Base-by-base conservation (phyloP, 2,797 vertebrate species). In the Dendrocincla tyrannina region DNA sequence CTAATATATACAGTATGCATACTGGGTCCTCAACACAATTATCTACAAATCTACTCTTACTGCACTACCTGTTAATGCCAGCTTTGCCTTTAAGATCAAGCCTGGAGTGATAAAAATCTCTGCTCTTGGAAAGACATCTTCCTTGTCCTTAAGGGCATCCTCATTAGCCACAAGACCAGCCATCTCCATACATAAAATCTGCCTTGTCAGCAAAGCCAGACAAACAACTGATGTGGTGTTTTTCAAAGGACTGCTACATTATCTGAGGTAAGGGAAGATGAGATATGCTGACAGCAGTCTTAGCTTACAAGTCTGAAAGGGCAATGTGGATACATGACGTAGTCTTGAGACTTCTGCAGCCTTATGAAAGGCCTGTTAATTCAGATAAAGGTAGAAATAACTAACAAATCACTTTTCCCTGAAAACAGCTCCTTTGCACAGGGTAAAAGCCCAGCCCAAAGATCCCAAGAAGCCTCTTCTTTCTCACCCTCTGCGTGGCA, bases 1-100 rank as follows among this genome's bases (percentile, higher is more conserved):
- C 35, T 11, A 8, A 67, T 5, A 35, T 1, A 52, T 0, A 28
- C 0, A 25, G n/a, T 23, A 30, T 5, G 10, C 13, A 14, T 1
- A 2, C 13, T 55, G n/a, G 9, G 8, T 81, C 41, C 32, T 56
- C 58, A 77, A 15, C 7, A 20, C 15, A 67, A 84, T 28, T 41
- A 58, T 9, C 46, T 39, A 22, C 17, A 75, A 28, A 49, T 53
- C 39, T 33, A 14, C 22, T 73, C 42, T 50, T 73, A 46, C 33
- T 24, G 35, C 9, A 58, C 16, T 60, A 37, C 10, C 18, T 41
- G 25, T 52, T 72, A 81, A 30, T 4, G 22, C 10, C 37, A 32
- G 25, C 13, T 56, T 10, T 73, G 42, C 27, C 58, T 78, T 69
- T 22, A 75, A 18, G 14, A 87, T 68, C 23, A 56, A 37, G 12